phyloP scores from a whole-genome alignment of 64 coral and sea anemone genomes.

The Exaiptasia diaphana region DNA sequence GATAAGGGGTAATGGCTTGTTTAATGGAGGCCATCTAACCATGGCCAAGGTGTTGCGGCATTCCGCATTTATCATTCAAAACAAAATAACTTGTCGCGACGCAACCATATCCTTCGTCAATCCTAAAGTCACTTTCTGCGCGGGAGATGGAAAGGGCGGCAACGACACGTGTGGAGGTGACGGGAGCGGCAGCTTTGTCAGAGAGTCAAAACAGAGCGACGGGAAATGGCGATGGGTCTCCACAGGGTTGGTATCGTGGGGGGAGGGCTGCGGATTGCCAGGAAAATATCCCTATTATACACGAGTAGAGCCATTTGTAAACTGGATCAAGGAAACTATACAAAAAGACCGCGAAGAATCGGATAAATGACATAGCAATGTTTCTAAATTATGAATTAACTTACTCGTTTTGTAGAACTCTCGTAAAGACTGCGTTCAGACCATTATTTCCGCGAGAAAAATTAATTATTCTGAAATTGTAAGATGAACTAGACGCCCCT shows the following conservation, averaged over 20 bases:
- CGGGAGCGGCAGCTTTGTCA: conserved; percentile 49
- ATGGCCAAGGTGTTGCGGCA: background rate
- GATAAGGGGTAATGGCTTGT: no score
- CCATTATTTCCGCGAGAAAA: no score
- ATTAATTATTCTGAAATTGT: no score
- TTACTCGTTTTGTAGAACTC: no score
- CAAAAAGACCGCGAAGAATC: no score
- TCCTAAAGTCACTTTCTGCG: conserved; percentile 32
- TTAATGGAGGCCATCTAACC: no score
- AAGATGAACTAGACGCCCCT: no score
- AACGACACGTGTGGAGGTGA: conserved; percentile 37
- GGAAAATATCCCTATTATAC: conserved; percentile 53
- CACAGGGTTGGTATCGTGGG: conserved; percentile 60
- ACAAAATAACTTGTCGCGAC: background rate
- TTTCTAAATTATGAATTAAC: no score
- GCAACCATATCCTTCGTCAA: conserved; percentile 24
- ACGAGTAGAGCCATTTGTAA: conserved; percentile 4
- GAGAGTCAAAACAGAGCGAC: background rate
- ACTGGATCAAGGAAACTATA: conserved; percentile 46
- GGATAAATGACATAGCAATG: no score
- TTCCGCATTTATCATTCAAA: conserved; percentile 11
- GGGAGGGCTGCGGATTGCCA: conserved; percentile 24
- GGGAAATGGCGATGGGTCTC: conserved; percentile 1
- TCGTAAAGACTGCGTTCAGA: no score
- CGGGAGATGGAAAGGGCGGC: conserved; percentile 13